Base-by-base conservation (phyloP, 2,113 vertebrate species). In the Labrus mixtus region DNA sequence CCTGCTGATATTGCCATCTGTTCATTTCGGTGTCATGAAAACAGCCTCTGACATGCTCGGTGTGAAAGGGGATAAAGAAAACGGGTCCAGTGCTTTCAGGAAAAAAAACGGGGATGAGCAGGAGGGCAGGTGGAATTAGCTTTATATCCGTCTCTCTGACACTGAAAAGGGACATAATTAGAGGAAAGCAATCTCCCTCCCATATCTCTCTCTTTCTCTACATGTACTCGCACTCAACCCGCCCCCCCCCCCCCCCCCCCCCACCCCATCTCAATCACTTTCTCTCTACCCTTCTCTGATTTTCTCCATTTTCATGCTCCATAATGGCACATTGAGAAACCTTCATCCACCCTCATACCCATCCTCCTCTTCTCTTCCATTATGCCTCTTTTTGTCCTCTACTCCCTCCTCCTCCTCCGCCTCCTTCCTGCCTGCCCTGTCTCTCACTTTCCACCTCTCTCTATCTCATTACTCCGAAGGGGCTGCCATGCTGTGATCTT, bases 291-390 rank as follows among this genome's bases (percentile, higher is more conserved):
- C 64, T 74, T 85, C 79, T 84, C 88, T 71, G 73, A 91, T 88
- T 90, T 85, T 82, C 65, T 90, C 78, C 79, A 51, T 90, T 90
- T 90, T 92, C 77, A 87, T 90, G 88, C 84, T 55, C 79, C 82
- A 84, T 91, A 92, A 91, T 92, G 90, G 79, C 87, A 79, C 76
- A 89, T 81, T 83, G 84, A 83, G 84, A 85, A 91, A 83, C 84
- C 84, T 82, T 82, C 78, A 87, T 73, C 81, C 74, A 76, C 79
- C 83, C 63, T 81, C 73, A 58, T 79, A 58, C 54, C 69, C 45
- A 12, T 80, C 81, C 73, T 83, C 83, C 79, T 82, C 66, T 83
- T 76, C 89, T 73, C 84, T 82, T 84, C 91, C 87, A 89, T 90
- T 87, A 86, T 85, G 82, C 81, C 66, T 77, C 56, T 69, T 85